phyloP scores from a whole-genome alignment of 1,140 invertebrate genomes.

The Cardiocondyla obscurior region DNA sequence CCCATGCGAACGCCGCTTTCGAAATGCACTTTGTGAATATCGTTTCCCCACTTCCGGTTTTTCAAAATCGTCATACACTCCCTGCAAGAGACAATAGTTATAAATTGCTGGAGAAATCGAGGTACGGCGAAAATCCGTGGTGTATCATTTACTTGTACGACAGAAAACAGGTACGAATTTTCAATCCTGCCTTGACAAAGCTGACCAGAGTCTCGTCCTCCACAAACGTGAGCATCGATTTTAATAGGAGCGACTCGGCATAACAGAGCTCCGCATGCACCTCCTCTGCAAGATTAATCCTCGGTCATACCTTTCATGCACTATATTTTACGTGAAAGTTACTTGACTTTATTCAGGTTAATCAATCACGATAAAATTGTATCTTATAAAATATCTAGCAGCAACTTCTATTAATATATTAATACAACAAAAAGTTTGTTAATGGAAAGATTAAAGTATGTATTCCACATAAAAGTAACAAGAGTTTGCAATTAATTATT shows the following conservation, averaged over 20 bases:
- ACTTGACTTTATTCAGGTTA: neutral
- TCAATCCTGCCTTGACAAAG: conserved; percentile 96
- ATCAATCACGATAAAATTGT: neutral
- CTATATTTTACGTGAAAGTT: conserved; percentile 1
- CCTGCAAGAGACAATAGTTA: conserved; percentile 84
- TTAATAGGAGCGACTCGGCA: conserved; percentile 94
- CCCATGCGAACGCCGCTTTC: conserved; percentile 97
- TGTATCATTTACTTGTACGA: conserved; percentile 92
- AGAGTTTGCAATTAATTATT: neutral
- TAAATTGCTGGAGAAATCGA: neutral
- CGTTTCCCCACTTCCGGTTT: conserved; percentile 89
- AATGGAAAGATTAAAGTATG: neutral
- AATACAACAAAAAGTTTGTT: neutral
- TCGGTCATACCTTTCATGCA: conserved; percentile 71
- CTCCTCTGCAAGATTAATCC: conserved; percentile 87
- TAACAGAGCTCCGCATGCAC: conserved; percentile 98
- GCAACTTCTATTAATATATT: neutral
- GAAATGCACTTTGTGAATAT: conserved; percentile 91
- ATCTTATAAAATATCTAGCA: neutral
- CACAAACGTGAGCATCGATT: conserved; percentile 95
- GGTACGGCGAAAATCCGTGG: neutral
- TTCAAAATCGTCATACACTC: conserved; percentile 94
- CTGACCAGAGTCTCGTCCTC: conserved; percentile 97
- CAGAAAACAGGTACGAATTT: conserved; percentile 95
- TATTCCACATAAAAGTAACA: neutral